These are phyloP conservation scores for Timema cristinae DNA, from an alignment of 2,888 invertebrate species.

Conservation along the genomic window DNA sequence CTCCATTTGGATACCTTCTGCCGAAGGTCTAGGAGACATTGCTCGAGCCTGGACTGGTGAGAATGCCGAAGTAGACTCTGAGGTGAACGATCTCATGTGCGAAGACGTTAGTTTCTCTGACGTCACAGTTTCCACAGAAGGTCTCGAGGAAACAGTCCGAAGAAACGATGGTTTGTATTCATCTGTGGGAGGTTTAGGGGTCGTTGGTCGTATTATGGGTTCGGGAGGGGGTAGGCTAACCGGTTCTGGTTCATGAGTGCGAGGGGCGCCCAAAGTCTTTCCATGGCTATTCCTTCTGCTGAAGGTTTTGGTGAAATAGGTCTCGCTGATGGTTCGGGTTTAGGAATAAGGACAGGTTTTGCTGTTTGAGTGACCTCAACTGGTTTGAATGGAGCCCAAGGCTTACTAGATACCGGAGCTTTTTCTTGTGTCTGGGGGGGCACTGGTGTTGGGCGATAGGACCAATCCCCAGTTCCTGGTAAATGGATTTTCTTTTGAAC, in stretches of 20 bases:
- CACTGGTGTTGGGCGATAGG: conserved; percentile 35
- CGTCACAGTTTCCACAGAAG: conserved; percentile 9
- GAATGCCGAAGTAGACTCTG: conserved; percentile 17
- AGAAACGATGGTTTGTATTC: not conserved
- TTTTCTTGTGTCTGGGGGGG: conserved; percentile 29
- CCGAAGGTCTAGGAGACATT: conserved; percentile 43
- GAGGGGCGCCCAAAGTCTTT: conserved; percentile 41
- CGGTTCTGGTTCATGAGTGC: conserved; percentile 29
- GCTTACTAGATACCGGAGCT: not conserved
- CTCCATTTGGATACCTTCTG: conserved; percentile 43
- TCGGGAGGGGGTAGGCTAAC: conserved; percentile 6
- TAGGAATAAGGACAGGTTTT: conserved; percentile 34
- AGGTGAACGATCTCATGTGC: conserved; percentile 14
- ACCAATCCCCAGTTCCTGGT: conserved; percentile 25
- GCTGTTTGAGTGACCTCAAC: conserved; percentile 41
- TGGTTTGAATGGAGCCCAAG: conserved; percentile 13
- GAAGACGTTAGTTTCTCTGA: conserved; percentile 22
- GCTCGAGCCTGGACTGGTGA: conserved; percentile 20
- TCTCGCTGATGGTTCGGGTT: not conserved
- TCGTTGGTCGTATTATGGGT: not conserved
- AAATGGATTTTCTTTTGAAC: conserved; percentile 23
- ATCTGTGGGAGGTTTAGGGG: conserved; percentile 1
- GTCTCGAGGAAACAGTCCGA: conserved; percentile 9
- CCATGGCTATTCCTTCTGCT: conserved; percentile 42
- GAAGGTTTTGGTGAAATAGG: conserved; percentile 40